A percentile compares a stretch with the other conserved stretches of the same genome.
Conservation (phyloP, 2,113 vertebrate species). For the Tichodroma muraria region DNA sequence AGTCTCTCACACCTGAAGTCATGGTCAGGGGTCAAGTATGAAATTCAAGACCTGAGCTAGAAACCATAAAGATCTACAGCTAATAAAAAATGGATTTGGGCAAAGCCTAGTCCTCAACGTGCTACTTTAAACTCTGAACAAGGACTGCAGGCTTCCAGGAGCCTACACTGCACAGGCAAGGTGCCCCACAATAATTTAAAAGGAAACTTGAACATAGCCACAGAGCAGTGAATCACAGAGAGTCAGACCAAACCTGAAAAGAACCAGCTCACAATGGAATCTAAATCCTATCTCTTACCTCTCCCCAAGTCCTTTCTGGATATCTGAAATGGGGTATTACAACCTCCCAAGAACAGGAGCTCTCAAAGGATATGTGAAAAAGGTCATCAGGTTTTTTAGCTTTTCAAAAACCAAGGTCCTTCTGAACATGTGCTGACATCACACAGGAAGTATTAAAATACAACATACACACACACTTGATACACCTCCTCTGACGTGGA, state of each 20-base stretch:
- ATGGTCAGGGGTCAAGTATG: not conserved
- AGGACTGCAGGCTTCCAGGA: not conserved
- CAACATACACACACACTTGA: not conserved
- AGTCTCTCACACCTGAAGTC: not conserved
- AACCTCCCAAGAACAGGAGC: not conserved
- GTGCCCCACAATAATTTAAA: not conserved
- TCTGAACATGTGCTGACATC: not conserved
- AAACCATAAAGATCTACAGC: not conserved
- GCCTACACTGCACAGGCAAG: not conserved
- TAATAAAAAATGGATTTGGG: not conserved
- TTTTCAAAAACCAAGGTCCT: not conserved
- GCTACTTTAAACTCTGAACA: not conserved
- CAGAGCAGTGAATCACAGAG: not conserved
- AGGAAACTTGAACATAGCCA: not conserved
- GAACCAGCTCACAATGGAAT: not conserved
- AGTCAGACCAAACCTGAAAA: not conserved
- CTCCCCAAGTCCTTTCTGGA: not conserved
- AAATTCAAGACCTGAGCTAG: not conserved
- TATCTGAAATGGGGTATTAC: not conserved
- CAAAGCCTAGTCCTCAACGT: not conserved
- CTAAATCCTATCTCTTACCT: not conserved
- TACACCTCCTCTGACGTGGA: not conserved
- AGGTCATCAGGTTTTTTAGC: not conserved
- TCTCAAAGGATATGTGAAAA: not conserved
- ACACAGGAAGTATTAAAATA: not conserved